These are phyloP conservation scores for Malurus cyaneus DNA, from an alignment of 2,113 vertebrate species.

Conservation along the genomic window DNA sequence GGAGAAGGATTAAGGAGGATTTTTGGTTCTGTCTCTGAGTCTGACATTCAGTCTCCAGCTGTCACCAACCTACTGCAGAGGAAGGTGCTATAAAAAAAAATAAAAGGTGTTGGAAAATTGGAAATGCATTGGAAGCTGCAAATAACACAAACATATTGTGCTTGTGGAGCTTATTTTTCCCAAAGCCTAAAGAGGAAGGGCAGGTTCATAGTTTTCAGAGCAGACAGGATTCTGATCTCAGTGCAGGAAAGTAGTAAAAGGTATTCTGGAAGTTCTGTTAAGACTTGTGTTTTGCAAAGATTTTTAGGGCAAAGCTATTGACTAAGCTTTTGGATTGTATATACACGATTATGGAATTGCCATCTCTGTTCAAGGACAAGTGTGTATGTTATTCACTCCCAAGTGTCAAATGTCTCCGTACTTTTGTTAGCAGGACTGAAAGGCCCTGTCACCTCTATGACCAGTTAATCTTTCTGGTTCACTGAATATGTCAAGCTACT, in stretches of 20 bases:
- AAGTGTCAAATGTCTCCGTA: background rate
- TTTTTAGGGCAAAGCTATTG: background rate
- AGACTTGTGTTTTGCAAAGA: background rate
- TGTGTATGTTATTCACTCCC: background rate
- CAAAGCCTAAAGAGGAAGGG: background rate
- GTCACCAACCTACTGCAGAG: background rate
- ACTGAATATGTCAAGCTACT: background rate
- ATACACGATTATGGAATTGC: background rate
- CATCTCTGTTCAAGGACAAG: background rate
- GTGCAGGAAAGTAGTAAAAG: background rate
- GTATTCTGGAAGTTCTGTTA: background rate
- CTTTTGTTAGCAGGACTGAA: background rate
- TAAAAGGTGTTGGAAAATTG: background rate
- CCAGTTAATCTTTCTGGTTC: background rate
- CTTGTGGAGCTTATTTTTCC: background rate
- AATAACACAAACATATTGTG: background rate
- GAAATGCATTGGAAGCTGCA: slow-evolving; percentile 10
- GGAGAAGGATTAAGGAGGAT: background rate
- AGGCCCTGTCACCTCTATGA: background rate
- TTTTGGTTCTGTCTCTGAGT: background rate
- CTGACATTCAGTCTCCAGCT: slow-evolving; percentile 30
- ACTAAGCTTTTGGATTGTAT: background rate
- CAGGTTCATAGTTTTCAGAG: background rate
- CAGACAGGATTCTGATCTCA: background rate
- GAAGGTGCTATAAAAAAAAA: background rate